Percentiles rank a stretch among this genome's conserved stretches.
phyloP scores from a whole-genome alignment of 2,797 vertebrate species.

The Crax fasciolata region DNA sequence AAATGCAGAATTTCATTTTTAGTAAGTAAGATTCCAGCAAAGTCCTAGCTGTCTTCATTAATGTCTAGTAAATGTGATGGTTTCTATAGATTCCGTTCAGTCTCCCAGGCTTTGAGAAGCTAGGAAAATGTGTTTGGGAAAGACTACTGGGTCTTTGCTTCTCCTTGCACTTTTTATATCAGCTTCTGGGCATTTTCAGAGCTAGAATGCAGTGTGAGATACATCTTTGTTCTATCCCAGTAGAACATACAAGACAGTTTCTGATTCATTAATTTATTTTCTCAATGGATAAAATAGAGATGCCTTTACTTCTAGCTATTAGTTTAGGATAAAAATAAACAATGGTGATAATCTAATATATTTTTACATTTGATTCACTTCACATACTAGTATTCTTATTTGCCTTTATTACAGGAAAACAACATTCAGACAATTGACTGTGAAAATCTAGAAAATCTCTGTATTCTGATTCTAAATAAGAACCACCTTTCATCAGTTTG shows the following conservation, averaged over 20 bases:
- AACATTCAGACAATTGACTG: conserved; percentile 88
- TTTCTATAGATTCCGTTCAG: background rate
- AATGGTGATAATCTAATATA: background rate
- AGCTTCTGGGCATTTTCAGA: background rate
- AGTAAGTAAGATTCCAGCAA: background rate
- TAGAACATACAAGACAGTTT: background rate
- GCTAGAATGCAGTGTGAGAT: background rate
- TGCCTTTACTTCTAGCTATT: background rate
- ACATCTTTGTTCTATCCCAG: background rate
- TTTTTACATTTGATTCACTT: background rate
- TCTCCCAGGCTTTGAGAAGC: background rate
- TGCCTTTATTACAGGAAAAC: conserved; percentile 88
- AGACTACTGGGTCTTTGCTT: background rate
- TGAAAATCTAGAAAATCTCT: conserved; percentile 87
- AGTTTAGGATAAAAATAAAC: background rate
- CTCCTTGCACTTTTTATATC: background rate
- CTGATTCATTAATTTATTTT: background rate
- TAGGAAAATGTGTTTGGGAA: fast-evolving
- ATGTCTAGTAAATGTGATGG: background rate
- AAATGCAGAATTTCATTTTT: background rate
- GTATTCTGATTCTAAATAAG: conserved; percentile 86
- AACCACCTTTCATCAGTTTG: conserved; percentile 91
- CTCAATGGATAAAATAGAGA: background rate
- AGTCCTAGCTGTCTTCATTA: background rate
- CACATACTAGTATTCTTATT: conserved; percentile 1